Conservation (phyloP, 2,113 vertebrate species). For the Poeciliopsis turrubarensis region DNA sequence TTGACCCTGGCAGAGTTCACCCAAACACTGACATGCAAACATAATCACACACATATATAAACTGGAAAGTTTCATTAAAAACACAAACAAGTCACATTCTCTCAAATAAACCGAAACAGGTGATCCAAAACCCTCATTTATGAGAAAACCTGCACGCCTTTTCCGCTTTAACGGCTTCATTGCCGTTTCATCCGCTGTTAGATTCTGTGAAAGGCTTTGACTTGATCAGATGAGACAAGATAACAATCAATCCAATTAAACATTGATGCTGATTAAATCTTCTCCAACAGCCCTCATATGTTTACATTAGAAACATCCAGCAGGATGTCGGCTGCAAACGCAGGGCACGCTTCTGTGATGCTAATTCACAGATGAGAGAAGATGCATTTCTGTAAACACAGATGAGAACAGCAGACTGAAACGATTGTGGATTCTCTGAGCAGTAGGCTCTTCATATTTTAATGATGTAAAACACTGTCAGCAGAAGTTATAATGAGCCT, state of each 20-base stretch:
- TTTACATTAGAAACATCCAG: not conserved
- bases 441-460: not conserved
- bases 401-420: not conserved
- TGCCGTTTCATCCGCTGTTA: not conserved
- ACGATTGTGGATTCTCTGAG: not conserved
- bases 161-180: not conserved
- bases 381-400: not conserved
- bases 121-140: not conserved
- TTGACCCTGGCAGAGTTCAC: conserved; percentile 44
- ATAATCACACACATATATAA: not conserved
- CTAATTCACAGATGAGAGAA: too few species aligned
- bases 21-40: conserved; percentile 5
- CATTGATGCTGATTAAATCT: not conserved
- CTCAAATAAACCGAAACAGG: not conserved
- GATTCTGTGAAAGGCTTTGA: not conserved
- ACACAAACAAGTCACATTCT: not conserved
- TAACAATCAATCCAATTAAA: not conserved
- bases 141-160: not conserved
- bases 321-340: not conserved
- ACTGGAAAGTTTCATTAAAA: not conserved
- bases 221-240: not conserved
- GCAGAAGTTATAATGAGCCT: not conserved
- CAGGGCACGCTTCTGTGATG: not conserved
- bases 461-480: not conserved
- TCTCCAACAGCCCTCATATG: not conserved